Base-by-base conservation (phyloP, 2,113 vertebrate species). In the Chaenocephalus aceratus region DNA sequence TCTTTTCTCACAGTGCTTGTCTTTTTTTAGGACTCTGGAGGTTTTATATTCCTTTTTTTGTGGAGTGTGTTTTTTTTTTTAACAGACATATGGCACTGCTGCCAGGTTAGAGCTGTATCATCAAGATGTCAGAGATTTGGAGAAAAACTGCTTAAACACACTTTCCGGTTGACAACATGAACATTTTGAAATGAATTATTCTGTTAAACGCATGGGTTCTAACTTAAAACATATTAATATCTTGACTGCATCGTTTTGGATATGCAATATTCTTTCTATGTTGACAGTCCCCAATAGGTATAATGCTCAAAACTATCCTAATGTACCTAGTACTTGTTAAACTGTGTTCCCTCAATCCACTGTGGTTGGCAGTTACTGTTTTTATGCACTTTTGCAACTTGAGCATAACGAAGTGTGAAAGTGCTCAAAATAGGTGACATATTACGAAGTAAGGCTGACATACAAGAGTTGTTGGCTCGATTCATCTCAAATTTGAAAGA, bases 1-100 rank as follows among this genome's bases (percentile, higher is more conserved):
- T 60, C n/a, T 13, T 72, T 49, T 56, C 53, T 73, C 26, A 26
- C 44, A 44, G 12, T 23, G 45, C 49, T 52, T 85, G 69, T 83
- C 60, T 75, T 77, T 74, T 45, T 64, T 9, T 15, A 16, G 7
- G 3, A 48, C 36, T 69, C 46, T 15, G 36, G 56, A 61, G 59
- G 5, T 44, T 75, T 65, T 30, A 41, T 23, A 14, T 45, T 52
- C 69, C 51, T 14, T 58, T 53, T 48, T 54, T 68, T 41, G 11
- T 23, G 13, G 41, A 5, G 26, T 56, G 18, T 45, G 49, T 44
- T 63, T 21, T 23, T 21, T 26, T 30, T 41, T 12, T n/a, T 57
- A n/a, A 74, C 36, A 16, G 63, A 72, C 61, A 30, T 1, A 64
- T 75, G 15, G 58, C 52, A 49, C 48, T 51, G 49, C 57, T 64